Percentiles rank a stretch among this genome's conserved stretches.
Conservation (phyloP, 2,113 vertebrate genomes). For the Ciconia maguari region DNA sequence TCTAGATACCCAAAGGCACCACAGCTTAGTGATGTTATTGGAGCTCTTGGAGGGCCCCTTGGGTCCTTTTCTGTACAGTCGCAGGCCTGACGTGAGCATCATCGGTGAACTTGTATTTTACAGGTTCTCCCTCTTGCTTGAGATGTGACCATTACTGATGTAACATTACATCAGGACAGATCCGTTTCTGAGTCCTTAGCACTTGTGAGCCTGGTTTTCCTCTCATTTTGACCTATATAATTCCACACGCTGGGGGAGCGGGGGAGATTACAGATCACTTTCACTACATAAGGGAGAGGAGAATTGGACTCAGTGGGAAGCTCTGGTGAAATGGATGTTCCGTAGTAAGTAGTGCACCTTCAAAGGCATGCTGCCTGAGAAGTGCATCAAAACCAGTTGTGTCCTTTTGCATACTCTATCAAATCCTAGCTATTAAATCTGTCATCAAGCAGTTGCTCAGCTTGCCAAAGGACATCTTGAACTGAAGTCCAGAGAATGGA, state of each 20-base stretch:
- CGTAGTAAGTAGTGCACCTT: not conserved
- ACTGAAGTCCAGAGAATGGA: slow-evolving; percentile 26
- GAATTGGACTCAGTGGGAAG: not conserved
- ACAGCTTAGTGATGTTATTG: not conserved
- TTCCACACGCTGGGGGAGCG: not conserved
- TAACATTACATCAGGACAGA: not conserved
- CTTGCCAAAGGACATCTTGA: slow-evolving; percentile 42
- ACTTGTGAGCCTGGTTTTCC: not conserved
- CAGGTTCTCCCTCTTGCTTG: not conserved
- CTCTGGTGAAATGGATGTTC: not conserved
- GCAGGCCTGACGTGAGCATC: not conserved
- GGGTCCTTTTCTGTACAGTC: not conserved
- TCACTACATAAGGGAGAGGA: not conserved
- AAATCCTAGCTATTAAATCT: slow-evolving; percentile 22
- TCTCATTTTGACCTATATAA: not conserved
- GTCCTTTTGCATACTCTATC: not conserved
- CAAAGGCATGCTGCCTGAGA: not conserved
- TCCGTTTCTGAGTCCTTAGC: not conserved
- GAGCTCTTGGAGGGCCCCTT: fast-evolving
- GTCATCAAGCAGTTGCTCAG: not conserved
- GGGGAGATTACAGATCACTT: not conserved
- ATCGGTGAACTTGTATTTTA: not conserved
- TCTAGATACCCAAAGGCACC: not conserved
- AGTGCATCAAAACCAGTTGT: not conserved
- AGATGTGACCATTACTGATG: not conserved